Evolutionary conservation across 2,113 vertebrate genomes (phyloP).

Genomic region (Echinops telfairi): DNA sequence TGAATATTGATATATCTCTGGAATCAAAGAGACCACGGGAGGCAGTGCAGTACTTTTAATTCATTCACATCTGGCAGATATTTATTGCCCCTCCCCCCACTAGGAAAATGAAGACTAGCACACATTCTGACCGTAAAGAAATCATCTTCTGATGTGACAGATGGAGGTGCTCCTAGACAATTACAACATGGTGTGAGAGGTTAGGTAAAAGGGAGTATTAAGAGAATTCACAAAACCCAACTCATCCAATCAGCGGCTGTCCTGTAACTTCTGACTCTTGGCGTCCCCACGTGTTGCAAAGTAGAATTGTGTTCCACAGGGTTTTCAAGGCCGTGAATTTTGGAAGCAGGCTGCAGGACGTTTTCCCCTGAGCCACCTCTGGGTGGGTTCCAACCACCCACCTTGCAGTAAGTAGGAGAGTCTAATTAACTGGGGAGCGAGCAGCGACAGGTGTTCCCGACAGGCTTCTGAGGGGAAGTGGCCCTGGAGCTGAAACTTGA

Average conservation of each 20-base stretch:
- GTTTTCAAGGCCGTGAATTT: not conserved
- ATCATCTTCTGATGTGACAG: not conserved
- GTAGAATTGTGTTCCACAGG: not conserved
- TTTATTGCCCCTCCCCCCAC: not conserved
- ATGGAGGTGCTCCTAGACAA: not conserved
- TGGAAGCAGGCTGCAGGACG: not conserved
- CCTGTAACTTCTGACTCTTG: not conserved
- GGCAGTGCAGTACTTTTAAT: not conserved
- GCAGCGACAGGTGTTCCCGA: not conserved
- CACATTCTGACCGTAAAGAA: constrained; percentile 26
- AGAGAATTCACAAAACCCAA: not conserved
- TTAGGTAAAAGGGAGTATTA: not conserved
- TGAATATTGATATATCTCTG: constrained; percentile 22
- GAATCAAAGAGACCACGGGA: not conserved
- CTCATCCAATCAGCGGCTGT: not conserved
- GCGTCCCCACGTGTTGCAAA: not conserved
- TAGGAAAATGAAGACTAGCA: not conserved
- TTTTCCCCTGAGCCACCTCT: not conserved
- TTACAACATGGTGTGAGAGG: not conserved
- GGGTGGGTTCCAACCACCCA: not conserved
- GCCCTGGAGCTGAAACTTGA: not conserved
- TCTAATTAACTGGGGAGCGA: no score
- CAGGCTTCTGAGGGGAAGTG: constrained; percentile 27
- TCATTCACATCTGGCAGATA: not conserved
- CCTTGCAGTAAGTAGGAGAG: not conserved